These are phyloP conservation scores for Ptiloglossa arizonensis DNA, from an alignment of 1,140 invertebrate species.

Conservation along the genomic window DNA sequence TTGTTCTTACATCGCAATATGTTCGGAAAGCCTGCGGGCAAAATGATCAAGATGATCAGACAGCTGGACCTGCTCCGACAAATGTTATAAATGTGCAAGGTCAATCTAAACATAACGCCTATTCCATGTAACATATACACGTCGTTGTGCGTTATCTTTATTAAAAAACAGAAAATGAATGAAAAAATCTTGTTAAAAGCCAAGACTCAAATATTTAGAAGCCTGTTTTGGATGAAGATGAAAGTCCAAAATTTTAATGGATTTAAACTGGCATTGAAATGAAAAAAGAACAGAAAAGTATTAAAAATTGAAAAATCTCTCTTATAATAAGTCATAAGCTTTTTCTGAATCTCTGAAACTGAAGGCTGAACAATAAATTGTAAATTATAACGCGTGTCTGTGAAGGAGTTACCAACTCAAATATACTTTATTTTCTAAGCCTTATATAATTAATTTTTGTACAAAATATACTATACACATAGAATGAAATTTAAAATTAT, in stretches of 20 bases:
- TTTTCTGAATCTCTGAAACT: slow-evolving; percentile 9
- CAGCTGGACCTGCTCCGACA: slow-evolving; percentile 81
- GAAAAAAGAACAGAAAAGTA: background rate
- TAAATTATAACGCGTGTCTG: slow-evolving; percentile 7
- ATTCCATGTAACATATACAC: slow-evolving; percentile 79
- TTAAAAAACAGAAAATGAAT: slow-evolving; percentile 63
- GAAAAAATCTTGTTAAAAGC: slow-evolving; percentile 64
- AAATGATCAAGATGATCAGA: slow-evolving; percentile 85
- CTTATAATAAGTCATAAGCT: slow-evolving; percentile 2
- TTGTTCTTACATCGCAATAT: slow-evolving; percentile 94
- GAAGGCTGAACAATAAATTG: slow-evolving; percentile 8
- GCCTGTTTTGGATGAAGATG: slow-evolving; percentile 56
- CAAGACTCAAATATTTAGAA: slow-evolving; percentile 49
- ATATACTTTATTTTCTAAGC: slow-evolving; percentile 43
- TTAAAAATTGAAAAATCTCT: background rate
- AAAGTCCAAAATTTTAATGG: background rate
- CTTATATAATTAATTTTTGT: slow-evolving; percentile 38
- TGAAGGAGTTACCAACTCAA: slow-evolving; percentile 8
- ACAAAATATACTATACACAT: slow-evolving; percentile 24
- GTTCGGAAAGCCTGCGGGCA: slow-evolving; percentile 87
- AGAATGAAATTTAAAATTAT: slow-evolving; percentile 17
- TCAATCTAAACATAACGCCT: slow-evolving; percentile 78
- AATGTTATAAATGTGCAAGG: slow-evolving; percentile 80
- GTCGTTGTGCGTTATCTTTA: slow-evolving; percentile 70
- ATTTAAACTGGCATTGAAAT: background rate